phyloP scores from a whole-genome alignment of 2,797 vertebrate species.

The Calcarius lapponicus region DNA sequence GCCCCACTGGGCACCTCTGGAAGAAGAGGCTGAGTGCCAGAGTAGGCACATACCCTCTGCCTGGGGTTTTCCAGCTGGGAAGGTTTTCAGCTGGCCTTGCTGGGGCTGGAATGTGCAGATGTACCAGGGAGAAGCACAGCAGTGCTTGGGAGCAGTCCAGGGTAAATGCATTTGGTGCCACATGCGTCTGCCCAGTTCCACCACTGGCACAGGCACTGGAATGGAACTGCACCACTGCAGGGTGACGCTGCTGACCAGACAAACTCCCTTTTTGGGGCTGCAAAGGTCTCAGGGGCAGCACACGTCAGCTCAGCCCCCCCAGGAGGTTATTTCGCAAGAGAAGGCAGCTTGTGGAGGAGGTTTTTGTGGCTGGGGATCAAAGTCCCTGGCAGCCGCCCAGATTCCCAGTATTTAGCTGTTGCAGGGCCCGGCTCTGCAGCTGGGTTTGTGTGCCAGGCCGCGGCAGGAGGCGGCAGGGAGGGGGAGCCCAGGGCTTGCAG shows the following conservation, averaged over 20 bases:
- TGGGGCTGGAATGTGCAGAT: neutral
- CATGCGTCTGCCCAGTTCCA: rapidly evolving
- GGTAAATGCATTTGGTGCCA: neutral
- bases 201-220: neutral
- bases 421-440: neutral
- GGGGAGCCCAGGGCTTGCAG: neutral
- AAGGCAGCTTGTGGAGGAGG: neutral
- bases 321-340: neutral
- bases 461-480: neutral
- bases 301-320: neutral
- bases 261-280: neutral
- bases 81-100: neutral
- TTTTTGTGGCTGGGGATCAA: conserved; percentile 27
- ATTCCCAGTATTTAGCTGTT: neutral
- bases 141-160: neutral
- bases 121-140: neutral
- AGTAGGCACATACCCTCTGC: neutral
- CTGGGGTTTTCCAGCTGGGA: neutral
- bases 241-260: neutral
- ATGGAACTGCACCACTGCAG: neutral
- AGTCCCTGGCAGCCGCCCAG: neutral
- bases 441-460: neutral
- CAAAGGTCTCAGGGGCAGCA: neutral
- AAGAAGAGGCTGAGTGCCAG: neutral
- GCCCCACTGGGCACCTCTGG: rapidly evolving